These are phyloP conservation scores for Sphenodon punctatus DNA, from an alignment of 2,797 vertebrate species.

Conservation along the genomic window DNA sequence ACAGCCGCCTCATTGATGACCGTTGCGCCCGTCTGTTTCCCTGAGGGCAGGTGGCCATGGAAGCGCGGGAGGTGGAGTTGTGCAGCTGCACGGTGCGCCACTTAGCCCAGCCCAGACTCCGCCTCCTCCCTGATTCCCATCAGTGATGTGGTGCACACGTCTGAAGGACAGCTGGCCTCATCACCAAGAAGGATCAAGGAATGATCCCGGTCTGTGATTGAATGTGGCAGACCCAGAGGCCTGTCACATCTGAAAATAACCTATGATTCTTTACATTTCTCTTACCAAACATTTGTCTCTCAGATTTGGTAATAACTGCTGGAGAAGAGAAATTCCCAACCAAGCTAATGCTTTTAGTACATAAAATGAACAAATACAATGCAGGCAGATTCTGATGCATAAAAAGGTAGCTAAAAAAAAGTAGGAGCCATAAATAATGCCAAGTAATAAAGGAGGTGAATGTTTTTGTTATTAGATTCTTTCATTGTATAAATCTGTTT, in stretches of 20 bases:
- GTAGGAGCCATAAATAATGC: conserved; percentile 79
- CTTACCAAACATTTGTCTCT: conserved; percentile 34
- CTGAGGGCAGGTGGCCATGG: too few species aligned
- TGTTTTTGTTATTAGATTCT: conserved; percentile 84
- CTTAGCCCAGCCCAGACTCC: too few species aligned
- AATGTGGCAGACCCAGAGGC: background rate
- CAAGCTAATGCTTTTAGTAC: conserved; percentile 65
- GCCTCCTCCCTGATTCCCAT: too few species aligned
- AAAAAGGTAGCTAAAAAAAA: conserved; percentile 78
- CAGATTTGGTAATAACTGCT: conserved; percentile 27
- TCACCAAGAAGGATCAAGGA: too few species aligned
- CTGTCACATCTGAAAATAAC: background rate
- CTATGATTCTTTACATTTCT: background rate
- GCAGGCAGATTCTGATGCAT: conserved; percentile 75
- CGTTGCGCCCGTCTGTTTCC: too few species aligned
- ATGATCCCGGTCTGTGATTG: too few species aligned
- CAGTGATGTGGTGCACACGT: too few species aligned
- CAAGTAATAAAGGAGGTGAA: conserved; percentile 83
- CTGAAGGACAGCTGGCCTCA: too few species aligned
- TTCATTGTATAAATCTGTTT: conserved; percentile 86
- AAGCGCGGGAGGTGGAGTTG: too few species aligned
- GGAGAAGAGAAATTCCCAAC: conserved; percentile 55
- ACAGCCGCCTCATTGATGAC: too few species aligned
- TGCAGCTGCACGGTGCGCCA: too few species aligned
- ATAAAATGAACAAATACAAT: conserved; percentile 76